Evolutionary conservation across 2,888 invertebrate genomes (phyloP), one percentile per base, ranked within the genome.

Genomic region (Ceratothoa steindachneri): DNA sequence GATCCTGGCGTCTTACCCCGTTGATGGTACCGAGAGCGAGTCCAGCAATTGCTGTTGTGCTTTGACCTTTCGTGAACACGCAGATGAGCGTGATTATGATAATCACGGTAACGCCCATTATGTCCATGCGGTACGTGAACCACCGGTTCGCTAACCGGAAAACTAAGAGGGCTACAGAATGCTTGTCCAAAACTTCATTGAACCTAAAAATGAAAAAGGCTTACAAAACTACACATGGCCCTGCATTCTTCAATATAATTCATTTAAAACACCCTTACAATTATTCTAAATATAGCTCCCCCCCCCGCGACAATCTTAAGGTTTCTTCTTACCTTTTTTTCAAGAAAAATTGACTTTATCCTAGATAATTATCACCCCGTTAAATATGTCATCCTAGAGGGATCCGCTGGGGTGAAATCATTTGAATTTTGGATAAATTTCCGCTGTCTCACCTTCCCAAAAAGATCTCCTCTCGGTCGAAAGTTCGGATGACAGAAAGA

Each of bases 11-110:
- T 73, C 81, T 77, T 81, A 77, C 77, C 19, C 87, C 86, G 71
- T 87, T 84, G 29, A 87, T 85, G 77, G 86, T 86, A 0, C 87
- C 85, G 31, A 88, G 83, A 1, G 87, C 87, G 80, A 88, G 84
- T 27, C 88, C 88, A 60, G 87, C 87, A 76, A 86, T 83, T 0
- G 87, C 86, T 1, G 87, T 85, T 1, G 83, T 82, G 55, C 83
- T 82, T 27, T 71, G 31, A n/a, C 83, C 83, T 53, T 82, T 82
- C 0, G 84, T 82, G 24, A 85, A 79, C n/a, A 87, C 84, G 53
- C 86, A 84, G 51, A 86, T 82, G 4, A 86, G 77, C n/a, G 85
- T 84, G 9, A 86, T 85, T 5, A 83, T 80, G 51, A 85, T 82
- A 0, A 86, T 85, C 51, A 86, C 83, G 15, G 84, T n/a, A 19